Conservation (phyloP, 2,113 vertebrate genomes). For the Crotalus viridis region DNA sequence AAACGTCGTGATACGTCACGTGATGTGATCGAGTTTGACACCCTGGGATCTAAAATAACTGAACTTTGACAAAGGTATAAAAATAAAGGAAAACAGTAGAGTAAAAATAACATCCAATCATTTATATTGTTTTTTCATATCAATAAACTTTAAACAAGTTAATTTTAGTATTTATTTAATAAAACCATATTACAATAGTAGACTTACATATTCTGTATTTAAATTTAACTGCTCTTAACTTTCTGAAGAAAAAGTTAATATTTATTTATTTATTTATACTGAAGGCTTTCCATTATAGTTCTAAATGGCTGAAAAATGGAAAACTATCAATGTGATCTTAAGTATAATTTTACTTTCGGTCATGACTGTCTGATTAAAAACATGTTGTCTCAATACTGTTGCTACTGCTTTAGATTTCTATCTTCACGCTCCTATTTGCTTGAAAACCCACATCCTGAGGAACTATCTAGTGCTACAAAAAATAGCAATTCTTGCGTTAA, state of each 20-base stretch:
- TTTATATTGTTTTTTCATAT: background rate
- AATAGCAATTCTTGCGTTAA: conserved; percentile 32
- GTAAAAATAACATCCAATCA: background rate
- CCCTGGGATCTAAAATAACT: background rate
- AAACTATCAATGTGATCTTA: background rate
- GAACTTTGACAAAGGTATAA: background rate
- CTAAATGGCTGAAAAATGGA: background rate
- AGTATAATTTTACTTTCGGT: background rate
- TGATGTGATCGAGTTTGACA: too few relatives aligned
- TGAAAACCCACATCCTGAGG: conserved; percentile 17
- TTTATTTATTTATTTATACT: background rate
- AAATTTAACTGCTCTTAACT: background rate
- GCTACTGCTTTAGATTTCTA: background rate
- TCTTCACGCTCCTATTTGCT: background rate
- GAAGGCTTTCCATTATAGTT: background rate
- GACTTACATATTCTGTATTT: background rate
- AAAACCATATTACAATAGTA: background rate
- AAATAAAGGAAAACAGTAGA: background rate
- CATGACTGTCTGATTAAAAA: background rate
- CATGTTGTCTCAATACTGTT: background rate
- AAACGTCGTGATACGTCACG: too few relatives aligned
- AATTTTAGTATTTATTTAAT: background rate
- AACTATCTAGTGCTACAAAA: background rate
- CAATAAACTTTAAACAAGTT: background rate
- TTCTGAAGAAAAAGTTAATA: too few relatives aligned